phyloP scores from a whole-genome alignment of 2,888 invertebrate species.

The Cheilosia urbana region DNA sequence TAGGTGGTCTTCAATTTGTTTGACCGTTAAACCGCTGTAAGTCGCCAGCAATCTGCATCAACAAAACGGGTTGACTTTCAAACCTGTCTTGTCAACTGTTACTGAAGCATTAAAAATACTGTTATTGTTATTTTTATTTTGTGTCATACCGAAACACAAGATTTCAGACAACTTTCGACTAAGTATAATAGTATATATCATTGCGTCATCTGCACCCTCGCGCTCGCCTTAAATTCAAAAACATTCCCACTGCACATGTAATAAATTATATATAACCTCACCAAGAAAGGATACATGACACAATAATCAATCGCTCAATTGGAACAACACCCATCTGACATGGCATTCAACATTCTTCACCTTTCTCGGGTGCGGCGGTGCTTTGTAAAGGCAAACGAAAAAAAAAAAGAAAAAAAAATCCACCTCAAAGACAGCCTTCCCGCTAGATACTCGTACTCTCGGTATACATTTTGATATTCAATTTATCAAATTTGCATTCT shows the following conservation, averaged over 20 bases:
- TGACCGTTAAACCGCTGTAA: too few species aligned
- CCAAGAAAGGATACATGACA: slow-evolving; percentile 57
- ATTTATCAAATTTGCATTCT: slow-evolving; percentile 73
- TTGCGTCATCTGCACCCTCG: background rate
- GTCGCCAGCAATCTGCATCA: too few species aligned
- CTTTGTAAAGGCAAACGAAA: slow-evolving; percentile 11
- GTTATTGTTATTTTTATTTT: too few species aligned
- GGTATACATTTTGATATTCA: slow-evolving; percentile 43
- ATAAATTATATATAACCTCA: background rate
- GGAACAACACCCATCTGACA: slow-evolving; percentile 41
- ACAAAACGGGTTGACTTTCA: too few species aligned
- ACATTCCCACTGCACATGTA: background rate
- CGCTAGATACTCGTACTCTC: background rate
- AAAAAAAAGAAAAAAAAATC: background rate
- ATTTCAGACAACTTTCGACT: too few species aligned
- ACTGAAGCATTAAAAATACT: too few species aligned
- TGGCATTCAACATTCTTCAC: slow-evolving; percentile 53
- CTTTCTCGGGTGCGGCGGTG: slow-evolving; percentile 52
- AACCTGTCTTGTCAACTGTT: too few species aligned
- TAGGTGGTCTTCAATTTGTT: too few species aligned
- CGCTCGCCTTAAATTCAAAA: background rate
- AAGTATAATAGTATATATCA: background rate
- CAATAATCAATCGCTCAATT: slow-evolving; percentile 40
- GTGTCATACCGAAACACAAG: too few species aligned
- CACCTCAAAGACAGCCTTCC: slow-evolving; percentile 36